Evolutionary conservation across 2,113 vertebrate species (phyloP).

Genomic region (Lynx canadensis): DNA sequence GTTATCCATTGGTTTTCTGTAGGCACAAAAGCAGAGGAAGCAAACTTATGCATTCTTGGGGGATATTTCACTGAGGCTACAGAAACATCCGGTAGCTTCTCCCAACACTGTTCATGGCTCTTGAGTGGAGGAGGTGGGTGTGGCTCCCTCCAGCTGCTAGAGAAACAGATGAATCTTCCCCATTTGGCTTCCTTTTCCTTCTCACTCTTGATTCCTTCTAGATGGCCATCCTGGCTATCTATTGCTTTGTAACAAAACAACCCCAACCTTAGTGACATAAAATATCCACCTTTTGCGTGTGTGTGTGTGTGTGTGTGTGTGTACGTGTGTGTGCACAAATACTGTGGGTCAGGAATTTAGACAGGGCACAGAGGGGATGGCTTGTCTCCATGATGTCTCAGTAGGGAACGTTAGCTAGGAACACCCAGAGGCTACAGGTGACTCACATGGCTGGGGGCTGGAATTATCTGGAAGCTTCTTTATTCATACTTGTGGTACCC

Average conservation of each 20-base stretch:
- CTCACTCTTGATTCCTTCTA: neutral
- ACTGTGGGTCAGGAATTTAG: neutral
- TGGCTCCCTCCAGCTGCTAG: neutral
- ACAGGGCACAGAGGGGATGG: too few species aligned
- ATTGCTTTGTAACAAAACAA: neutral
- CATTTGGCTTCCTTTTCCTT: neutral
- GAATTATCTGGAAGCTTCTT: neutral
- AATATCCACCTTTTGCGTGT: neutral
- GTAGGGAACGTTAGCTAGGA: neutral
- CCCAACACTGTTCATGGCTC: neutral
- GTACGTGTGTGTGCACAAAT: neutral
- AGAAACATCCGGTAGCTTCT: neutral
- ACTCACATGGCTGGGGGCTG: neutral
- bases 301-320: too few species aligned
- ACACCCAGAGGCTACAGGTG: neutral
- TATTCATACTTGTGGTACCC: too few species aligned
- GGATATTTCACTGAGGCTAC: neutral
- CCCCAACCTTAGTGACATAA: neutral
- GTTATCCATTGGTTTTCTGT: neutral
- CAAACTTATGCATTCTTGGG: neutral
- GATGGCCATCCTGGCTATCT: neutral
- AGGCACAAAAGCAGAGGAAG: neutral
- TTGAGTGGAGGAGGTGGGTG: too few species aligned
- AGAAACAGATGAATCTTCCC: neutral
- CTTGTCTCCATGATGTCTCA: neutral